phyloP scores from a whole-genome alignment of 2,888 invertebrate genomes.

The Athripsodes cinereus region DNA sequence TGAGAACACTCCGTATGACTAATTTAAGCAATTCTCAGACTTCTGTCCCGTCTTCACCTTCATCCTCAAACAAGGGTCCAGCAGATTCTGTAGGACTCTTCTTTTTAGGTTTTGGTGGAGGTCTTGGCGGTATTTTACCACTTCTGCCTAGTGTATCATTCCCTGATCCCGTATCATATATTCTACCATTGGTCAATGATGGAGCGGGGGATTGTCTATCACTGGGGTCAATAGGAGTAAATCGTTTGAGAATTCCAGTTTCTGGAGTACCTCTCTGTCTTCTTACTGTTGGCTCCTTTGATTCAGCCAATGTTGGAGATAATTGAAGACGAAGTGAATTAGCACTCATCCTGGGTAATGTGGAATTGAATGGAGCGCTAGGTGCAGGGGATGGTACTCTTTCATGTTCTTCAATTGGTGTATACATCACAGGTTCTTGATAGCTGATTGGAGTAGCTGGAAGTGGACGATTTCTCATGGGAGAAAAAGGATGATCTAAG shows the following conservation, averaged over 20 bases:
- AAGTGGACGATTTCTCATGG: conserved; percentile 58
- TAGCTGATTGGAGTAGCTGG: conserved; percentile 55
- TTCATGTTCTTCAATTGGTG: conserved; percentile 51
- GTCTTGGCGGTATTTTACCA: conserved; percentile 73
- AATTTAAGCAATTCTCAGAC: conserved; percentile 57
- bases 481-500: conserved; percentile 44
- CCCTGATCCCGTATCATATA: conserved; percentile 34
- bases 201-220: conserved; percentile 32
- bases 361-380: conserved; percentile 41
- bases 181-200: conserved; percentile 29
- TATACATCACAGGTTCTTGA: conserved; percentile 44
- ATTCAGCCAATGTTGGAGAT: conserved; percentile 40
- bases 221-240: conserved; percentile 31
- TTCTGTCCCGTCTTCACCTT: conserved; percentile 85
- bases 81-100: conserved; percentile 56
- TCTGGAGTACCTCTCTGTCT: conserved; percentile 52
- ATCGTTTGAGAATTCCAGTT: conserved; percentile 43
- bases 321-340: conserved; percentile 45
- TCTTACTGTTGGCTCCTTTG: conserved; percentile 45
- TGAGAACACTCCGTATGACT: conserved; percentile 36
- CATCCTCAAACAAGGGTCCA: conserved; percentile 79
- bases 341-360: conserved; percentile 46
- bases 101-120: conserved; percentile 80
- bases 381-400: conserved; percentile 49
- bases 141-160: conserved; percentile 45